Evolutionary conservation across 2,113 vertebrate species (phyloP), one percentile per base, ranked within the genome.

Genomic region (Dipodomys merriami): DNA sequence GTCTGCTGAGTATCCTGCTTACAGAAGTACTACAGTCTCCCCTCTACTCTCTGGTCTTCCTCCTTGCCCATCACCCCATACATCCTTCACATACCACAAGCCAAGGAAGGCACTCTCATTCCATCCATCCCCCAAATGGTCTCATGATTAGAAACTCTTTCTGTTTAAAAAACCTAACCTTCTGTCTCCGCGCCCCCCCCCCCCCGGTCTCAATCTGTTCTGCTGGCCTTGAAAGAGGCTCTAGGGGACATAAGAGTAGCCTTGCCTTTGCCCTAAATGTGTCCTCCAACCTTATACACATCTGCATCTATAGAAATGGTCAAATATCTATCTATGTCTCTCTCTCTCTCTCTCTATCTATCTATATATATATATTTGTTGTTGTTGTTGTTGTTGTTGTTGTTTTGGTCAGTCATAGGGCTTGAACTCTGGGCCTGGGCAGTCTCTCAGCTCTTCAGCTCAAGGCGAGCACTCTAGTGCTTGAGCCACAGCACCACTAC

Each of bases 11-110:
- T 77, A 29, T 20, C 27, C 25, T 10, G 67, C 12, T 76, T 57
- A 8, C 6, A 60, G 71, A 49, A 76, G 49, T 25, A 53, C 46
- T 35, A 65, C 29, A 15, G 72, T 82, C 83, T 89, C 62, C 64
- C 74, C 39, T 85, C 27, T 72, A 44, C 25, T 78, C 11, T 80
- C 30, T 78, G 12, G 85, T 95, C 25, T n/a, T 92, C 72, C 77
- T 79, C 73, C 65, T 22, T 83, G 35, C 62, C 53, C 15, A 46
- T 62, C 53, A 76, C 30, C 25, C 19, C 6, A 69, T 76, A 5
- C 62, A 25, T n/a, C 64, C 11, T 90, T 65, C 85, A 23, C 6
- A 33, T 23, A 86, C 18, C 53, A 11, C 7, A n/a, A 82, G n/a
- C 39, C 68, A 95, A 88, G 62, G 68, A 11, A 65, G 57, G 27